phyloP scores from a whole-genome alignment of 1,140 invertebrate species.

The Mylabris phalerata region DNA sequence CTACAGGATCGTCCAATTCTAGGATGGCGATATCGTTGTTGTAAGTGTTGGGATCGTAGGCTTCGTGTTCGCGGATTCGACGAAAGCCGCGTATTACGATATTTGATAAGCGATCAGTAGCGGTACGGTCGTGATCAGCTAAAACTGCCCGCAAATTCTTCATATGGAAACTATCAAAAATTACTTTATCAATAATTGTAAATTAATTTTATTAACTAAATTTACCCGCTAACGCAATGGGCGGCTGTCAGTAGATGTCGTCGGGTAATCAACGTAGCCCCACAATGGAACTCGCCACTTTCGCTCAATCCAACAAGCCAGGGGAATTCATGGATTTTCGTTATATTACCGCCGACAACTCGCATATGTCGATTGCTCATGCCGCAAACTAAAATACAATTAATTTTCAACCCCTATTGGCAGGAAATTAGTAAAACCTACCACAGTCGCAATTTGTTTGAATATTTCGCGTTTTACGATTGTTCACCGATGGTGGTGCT shows the following conservation, averaged over 20 bases:
- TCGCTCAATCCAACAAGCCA: conserved; percentile 66
- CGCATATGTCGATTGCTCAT: conserved; percentile 54
- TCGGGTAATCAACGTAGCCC: conserved; percentile 59
- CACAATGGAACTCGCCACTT: conserved; percentile 65
- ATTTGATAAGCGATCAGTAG: conserved; percentile 25
- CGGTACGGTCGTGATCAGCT: conserved; percentile 43
- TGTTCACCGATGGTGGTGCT: too few relatives aligned
- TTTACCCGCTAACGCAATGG: conserved; percentile 54
- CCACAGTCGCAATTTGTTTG: too few relatives aligned
- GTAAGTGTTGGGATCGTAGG: conserved; percentile 61
- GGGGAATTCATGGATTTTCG: conserved; percentile 62
- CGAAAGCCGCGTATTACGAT: conserved; percentile 40
- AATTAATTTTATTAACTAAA: conserved; percentile 24
- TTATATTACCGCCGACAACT: conserved; percentile 66
- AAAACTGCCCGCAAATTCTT: conserved; percentile 42
- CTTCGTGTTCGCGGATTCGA: conserved; percentile 51
- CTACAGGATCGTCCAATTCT: conserved; percentile 57
- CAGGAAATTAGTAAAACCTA: too few relatives aligned
- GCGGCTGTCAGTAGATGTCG: conserved; percentile 54
- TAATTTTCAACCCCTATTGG: too few relatives aligned
- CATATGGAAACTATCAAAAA: conserved; percentile 24
- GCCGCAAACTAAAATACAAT: conserved; percentile 55
- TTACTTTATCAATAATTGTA: conserved; percentile 17
- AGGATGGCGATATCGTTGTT: conserved; percentile 79
- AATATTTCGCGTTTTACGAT: too few relatives aligned